Evolutionary conservation across 2,113 vertebrate genomes (phyloP).

Genomic region (Oenanthe oenanthe): DNA sequence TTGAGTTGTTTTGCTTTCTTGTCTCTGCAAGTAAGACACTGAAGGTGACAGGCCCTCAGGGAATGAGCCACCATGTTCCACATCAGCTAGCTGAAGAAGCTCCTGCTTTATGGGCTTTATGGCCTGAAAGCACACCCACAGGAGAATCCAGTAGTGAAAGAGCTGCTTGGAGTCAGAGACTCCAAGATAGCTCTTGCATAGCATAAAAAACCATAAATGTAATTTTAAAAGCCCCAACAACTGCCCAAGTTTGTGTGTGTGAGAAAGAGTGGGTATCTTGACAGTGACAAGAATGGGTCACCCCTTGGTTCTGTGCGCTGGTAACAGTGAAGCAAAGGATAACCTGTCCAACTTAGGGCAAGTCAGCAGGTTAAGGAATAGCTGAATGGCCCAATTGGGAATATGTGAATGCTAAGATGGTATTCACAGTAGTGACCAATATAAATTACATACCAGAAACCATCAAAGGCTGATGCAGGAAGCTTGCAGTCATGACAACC

Average conservation of each 20-base stretch:
- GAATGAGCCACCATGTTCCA: background rate
- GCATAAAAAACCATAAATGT: background rate
- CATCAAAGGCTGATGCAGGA: background rate
- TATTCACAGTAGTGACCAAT: background rate
- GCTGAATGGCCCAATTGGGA: accelerated
- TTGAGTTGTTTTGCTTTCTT: background rate
- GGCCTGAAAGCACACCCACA: background rate
- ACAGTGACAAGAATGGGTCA: background rate
- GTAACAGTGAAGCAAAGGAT: background rate
- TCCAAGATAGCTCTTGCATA: background rate
- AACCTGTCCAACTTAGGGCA: background rate
- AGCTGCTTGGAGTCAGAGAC: background rate
- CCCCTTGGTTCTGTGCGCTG: background rate
- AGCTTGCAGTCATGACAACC: background rate
- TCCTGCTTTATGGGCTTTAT: background rate
- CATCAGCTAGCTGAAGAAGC: background rate
- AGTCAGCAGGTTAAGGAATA: background rate
- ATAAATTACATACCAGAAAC: background rate
- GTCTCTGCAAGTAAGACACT: background rate
- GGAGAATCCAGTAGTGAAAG: background rate
- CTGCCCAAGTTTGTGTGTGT: background rate
- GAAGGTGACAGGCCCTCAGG: background rate
- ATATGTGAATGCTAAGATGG: background rate
- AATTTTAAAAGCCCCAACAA: background rate
- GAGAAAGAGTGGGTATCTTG: background rate